phyloP scores from a whole-genome alignment of 2,888 invertebrate genomes.

The Amiota communis region DNA sequence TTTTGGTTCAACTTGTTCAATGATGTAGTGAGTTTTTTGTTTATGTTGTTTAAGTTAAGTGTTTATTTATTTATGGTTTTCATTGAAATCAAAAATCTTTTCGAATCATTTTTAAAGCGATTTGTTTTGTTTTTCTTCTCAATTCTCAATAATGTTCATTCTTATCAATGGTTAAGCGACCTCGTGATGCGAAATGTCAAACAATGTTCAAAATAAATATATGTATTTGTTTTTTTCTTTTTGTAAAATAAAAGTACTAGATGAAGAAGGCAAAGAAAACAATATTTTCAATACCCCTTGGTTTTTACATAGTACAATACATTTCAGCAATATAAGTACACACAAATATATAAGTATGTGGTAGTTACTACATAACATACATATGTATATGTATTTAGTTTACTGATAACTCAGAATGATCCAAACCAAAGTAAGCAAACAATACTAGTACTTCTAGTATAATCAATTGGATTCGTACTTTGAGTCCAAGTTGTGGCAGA shows the following conservation, averaged over 20 bases:
- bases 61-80: too few species aligned
- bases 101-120: too few species aligned
- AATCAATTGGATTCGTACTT: not conserved
- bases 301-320: not conserved
- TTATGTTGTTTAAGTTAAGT: too few species aligned
- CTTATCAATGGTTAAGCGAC: slow-evolving; percentile 6
- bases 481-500: not conserved
- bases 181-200: slow-evolving; percentile 17
- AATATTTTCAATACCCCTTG: slow-evolving; percentile 12
- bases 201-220: not conserved
- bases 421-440: not conserved
- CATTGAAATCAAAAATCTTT: too few species aligned
- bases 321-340: not conserved
- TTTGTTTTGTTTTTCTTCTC: not conserved
- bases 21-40: too few species aligned
- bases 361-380: not conserved
- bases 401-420: not conserved
- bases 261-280: not conserved
- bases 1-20: too few species aligned
- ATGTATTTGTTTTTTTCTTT: too few species aligned
- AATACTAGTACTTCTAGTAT: not conserved
- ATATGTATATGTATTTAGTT: not conserved
- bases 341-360: not conserved
- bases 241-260: too few species aligned
- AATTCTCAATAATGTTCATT: not conserved